Percentiles rank a stretch among this genome's conserved stretches.
Evolutionary conservation across 1,140 invertebrate genomes (phyloP).

Genomic region (Cyrtorhinus lividipennis): DNA sequence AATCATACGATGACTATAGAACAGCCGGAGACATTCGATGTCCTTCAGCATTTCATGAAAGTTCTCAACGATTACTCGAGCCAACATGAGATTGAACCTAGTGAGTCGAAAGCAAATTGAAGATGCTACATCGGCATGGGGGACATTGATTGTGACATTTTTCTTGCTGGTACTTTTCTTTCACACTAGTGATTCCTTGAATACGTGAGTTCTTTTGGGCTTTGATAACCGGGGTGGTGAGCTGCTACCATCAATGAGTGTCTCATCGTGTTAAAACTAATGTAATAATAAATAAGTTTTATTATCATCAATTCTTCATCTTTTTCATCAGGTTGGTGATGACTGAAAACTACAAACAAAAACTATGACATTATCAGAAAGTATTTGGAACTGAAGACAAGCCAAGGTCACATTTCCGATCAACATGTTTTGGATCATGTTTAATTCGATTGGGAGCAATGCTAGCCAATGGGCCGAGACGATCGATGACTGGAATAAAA

Average conservation of each 20-base stretch:
- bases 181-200: no score
- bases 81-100: no score
- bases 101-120: no score
- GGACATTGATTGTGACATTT: no score
- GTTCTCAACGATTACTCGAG: conserved; percentile 41
- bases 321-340: conserved; percentile 29
- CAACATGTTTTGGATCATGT: conserved; percentile 25
- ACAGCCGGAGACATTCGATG: conserved; percentile 40
- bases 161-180: no score
- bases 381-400: conserved; percentile 29
- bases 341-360: conserved; percentile 29
- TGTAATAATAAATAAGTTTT: not conserved
- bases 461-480: not conserved
- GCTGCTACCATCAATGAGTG: no score
- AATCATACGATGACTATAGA: conserved; percentile 47
- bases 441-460: not conserved
- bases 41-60: conserved; percentile 45
- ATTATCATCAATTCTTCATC: not conserved
- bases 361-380: conserved; percentile 24
- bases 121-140: no score
- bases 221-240: no score
- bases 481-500: not conserved
- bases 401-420: conserved; percentile 33
- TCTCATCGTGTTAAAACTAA: no score
- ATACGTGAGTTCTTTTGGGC: no score